phyloP scores from a whole-genome alignment of 2,113 vertebrate genomes.

The Leucoraja erinaceus region DNA sequence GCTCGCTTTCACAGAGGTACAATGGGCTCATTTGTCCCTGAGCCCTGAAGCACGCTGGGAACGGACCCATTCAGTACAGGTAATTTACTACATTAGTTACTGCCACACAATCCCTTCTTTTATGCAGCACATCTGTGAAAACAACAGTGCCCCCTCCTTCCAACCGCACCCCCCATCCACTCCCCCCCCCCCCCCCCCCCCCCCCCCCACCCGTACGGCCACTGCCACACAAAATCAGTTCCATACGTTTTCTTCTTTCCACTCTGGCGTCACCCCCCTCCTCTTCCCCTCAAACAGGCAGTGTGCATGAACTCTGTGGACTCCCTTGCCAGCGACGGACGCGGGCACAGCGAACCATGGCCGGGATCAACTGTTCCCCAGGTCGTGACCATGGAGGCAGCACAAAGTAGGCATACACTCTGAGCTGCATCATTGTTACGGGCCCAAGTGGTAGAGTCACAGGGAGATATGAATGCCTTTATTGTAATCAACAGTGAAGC shows the following conservation, averaged over 20 bases:
- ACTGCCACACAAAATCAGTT: constrained; percentile 10
- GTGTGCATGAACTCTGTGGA: not conserved
- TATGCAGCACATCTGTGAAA: constrained; percentile 37
- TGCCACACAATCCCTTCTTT: constrained; percentile 27
- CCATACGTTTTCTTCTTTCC: not conserved
- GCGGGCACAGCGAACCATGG: not conserved
- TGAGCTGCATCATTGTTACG: not conserved
- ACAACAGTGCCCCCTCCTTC: constrained; percentile 25
- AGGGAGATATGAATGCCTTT: too few relatives aligned
- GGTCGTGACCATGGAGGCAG: not conserved
- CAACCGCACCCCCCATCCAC: constrained; percentile 9
- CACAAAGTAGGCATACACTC: not conserved
- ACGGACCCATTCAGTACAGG: constrained; percentile 19
- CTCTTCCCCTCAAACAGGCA: not conserved
- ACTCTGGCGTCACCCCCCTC: not conserved
- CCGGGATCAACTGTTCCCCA: not conserved
- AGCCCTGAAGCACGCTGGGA: not conserved
- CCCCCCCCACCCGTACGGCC: not conserved
- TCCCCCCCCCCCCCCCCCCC: not conserved
- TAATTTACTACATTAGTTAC: constrained; percentile 34
- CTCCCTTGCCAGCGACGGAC: not conserved
- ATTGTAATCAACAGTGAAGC: too few relatives aligned
- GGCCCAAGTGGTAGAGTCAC: too few relatives aligned
- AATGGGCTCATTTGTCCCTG: constrained; percentile 34
- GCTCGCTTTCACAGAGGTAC: constrained; percentile 10